Percentiles rank a stretch among this genome's conserved stretches.
Conservation (phyloP, 2,113 vertebrate genomes). For the Petromus typicus region DNA sequence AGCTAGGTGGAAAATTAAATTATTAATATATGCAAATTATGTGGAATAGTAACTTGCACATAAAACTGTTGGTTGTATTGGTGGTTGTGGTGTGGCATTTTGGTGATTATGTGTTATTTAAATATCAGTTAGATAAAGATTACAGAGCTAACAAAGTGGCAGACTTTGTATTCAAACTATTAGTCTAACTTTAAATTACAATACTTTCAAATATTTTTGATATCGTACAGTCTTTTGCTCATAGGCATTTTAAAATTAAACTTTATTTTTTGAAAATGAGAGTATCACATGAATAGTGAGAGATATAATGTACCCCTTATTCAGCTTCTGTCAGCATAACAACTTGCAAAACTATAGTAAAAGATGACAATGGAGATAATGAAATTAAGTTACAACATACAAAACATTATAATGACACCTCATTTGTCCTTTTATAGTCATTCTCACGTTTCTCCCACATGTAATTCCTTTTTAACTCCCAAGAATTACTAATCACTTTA, state of each 20-base stretch:
- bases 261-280: not conserved
- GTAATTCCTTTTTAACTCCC: not conserved
- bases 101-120: not conserved
- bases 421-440: not conserved
- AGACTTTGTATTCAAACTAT: not conserved
- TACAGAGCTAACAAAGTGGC: not conserved
- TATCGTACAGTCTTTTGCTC: not conserved
- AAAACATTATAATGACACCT: not conserved
- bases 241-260: not conserved
- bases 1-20: not conserved
- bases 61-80: not conserved
- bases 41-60: not conserved
- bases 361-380: not conserved
- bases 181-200: not conserved
- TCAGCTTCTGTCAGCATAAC: not conserved
- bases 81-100: not conserved
- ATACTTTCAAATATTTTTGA: not conserved
- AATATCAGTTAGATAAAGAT: not conserved
- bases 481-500: not conserved
- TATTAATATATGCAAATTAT: not conserved
- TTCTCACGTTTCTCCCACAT: not conserved
- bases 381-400: not conserved
- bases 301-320: not conserved
- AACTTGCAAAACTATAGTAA: not conserved
- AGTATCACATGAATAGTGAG: not conserved